Base-by-base conservation (phyloP, 30 jellyfish, hydroid and myxozoan species). In the Aurelia sp. region DNA sequence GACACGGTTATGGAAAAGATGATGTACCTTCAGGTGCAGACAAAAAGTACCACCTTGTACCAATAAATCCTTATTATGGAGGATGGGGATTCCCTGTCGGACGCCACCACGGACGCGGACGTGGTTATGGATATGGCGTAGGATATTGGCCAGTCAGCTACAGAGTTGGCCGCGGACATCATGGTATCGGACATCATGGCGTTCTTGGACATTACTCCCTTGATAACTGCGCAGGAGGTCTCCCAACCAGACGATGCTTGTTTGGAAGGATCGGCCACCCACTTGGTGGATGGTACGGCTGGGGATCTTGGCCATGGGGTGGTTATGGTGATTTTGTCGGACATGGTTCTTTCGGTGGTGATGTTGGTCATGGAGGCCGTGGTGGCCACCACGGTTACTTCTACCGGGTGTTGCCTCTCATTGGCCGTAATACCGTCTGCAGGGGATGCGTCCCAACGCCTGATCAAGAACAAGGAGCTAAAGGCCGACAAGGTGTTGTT, bases 251-350 rank as follows among this genome's bases (percentile, higher is more conserved):
- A 63, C 78, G 97, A 38, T 70, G 86, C 78, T 88, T 74, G 48
- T 86, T 76, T 74, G 98, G 96, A 22, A 76, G 81, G 20, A 35
- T 33, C 9, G 86, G 89, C 30, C 91, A 52, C 59, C 98, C 97
- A 40, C 82, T 92, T 18, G 98, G 98, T 41, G 98, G 98, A 57
- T 86, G 97, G 97, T 92, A 92, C 65, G 98, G 98, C 8, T 92
- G 98, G 98, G 98, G 98, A 30, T 92, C 89, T 24, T 92, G 98
- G 98, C 98, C 98, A 55, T 92, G 98, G 98, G 97, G 98, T 53
- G 96, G 90, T 5, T 88, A 81, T 64, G 98, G 98, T 30, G 97
- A 93, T 64, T 78, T 89, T 70, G 96, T 80, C 17, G 98, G 98
- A 33, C 91, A 88, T 63, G 97, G 97, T n/a, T 74, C 85, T 2